These are phyloP conservation scores for Phragmatobia fuliginosa DNA, from an alignment of 2,888 invertebrate genomes.

Conservation along the genomic window DNA sequence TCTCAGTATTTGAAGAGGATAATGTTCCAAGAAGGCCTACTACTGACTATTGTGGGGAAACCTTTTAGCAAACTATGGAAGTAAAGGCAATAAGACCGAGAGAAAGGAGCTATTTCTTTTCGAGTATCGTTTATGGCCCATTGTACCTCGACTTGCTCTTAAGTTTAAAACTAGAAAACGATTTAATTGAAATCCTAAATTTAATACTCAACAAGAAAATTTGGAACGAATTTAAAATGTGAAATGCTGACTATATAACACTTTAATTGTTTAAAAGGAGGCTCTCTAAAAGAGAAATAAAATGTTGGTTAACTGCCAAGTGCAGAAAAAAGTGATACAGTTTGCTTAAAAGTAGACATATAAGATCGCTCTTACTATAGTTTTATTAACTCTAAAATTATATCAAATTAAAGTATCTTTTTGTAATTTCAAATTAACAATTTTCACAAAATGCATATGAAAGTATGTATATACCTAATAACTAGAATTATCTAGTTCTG, in stretches of 20 bases:
- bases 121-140: slow-evolving; percentile 25
- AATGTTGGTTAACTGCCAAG: neutral
- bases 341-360: neutral
- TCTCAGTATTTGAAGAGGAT: slow-evolving; percentile 46
- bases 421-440: too few relatives aligned
- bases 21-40: slow-evolving; percentile 35
- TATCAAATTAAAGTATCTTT: too few relatives aligned
- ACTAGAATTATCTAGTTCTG: too few relatives aligned
- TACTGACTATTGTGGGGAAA: slow-evolving; percentile 41
- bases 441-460: too few relatives aligned
- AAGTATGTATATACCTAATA: too few relatives aligned
- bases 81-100: slow-evolving; percentile 41
- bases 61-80: slow-evolving; percentile 50
- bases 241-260: neutral
- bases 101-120: slow-evolving; percentile 23
- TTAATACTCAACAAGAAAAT: neutral
- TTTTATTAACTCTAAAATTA: too few relatives aligned
- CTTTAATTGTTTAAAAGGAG: neutral
- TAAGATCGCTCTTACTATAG: too few relatives aligned
- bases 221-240: neutral
- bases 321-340: neutral
- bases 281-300: neutral
- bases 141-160: slow-evolving; percentile 17
- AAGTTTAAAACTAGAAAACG: neutral
- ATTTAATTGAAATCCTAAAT: neutral